These are phyloP conservation scores for Eubasilissa regina DNA, from an alignment of 1,140 invertebrate species.

Conservation along the genomic window DNA sequence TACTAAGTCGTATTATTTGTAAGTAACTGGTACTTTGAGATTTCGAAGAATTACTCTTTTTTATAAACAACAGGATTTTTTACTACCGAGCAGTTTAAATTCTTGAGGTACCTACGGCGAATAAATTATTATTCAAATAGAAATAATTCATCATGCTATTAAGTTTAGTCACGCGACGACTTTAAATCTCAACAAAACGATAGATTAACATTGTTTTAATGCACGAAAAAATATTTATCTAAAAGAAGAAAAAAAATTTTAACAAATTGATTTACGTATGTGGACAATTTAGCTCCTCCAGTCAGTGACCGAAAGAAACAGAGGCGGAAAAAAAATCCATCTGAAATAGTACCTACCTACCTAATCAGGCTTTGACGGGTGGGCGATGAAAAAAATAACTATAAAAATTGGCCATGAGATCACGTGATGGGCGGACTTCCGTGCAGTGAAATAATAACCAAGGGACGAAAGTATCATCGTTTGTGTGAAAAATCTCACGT, in stretches of 20 bases:
- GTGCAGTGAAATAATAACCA: slow-evolving; percentile 47
- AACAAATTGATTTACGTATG: no score
- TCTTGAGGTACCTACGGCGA: slow-evolving; percentile 7
- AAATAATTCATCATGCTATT: slow-evolving; percentile 18
- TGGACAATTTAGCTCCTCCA: no score
- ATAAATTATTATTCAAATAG: slow-evolving; percentile 18
- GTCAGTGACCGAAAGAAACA: neutral
- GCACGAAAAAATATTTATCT: neutral
- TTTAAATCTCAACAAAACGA: slow-evolving; percentile 4
- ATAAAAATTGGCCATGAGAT: slow-evolving; percentile 45
- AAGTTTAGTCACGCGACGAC: slow-evolving; percentile 1
- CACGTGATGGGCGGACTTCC: slow-evolving; percentile 40
- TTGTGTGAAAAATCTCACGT: slow-evolving; percentile 54
- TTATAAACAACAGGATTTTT: neutral
- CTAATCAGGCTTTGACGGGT: slow-evolving; percentile 18
- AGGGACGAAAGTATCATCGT: slow-evolving; percentile 55
- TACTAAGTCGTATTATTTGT: neutral
- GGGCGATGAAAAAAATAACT: slow-evolving; percentile 36
- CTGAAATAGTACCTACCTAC: slow-evolving; percentile 28
- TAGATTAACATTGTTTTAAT: neutral
- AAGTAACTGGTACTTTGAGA: neutral
- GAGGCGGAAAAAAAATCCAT: neutral
- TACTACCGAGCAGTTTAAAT: neutral
- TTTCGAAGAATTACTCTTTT: neutral
- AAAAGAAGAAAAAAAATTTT: no score